Conservation (phyloP, 2,888 invertebrate genomes). For the Limnephilus rhombicus region DNA sequence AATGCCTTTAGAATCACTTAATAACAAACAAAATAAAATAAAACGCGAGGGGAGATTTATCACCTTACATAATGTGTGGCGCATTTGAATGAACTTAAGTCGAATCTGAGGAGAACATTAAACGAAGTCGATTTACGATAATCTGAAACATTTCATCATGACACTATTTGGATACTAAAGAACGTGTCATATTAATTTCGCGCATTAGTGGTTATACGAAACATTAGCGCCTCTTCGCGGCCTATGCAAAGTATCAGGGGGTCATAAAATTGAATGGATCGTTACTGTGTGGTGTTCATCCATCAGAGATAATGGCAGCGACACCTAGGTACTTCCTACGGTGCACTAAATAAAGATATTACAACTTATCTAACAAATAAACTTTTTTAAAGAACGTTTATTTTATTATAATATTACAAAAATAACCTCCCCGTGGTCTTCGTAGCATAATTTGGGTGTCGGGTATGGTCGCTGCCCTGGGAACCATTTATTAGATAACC, state of each 20-base stretch:
- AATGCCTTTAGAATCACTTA: neutral
- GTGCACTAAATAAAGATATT: conserved; percentile 38
- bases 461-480: no score
- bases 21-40: neutral
- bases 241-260: neutral
- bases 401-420: no score
- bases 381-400: neutral
- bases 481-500: no score
- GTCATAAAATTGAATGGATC: conserved; percentile 45
- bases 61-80: neutral
- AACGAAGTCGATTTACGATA: conserved; percentile 38
- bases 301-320: conserved; percentile 36
- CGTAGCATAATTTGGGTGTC: no score
- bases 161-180: conserved; percentile 21
- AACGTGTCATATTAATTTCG: conserved; percentile 46
- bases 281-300: conserved; percentile 28
- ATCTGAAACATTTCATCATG: conserved; percentile 43
- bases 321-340: conserved; percentile 21
- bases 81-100: conserved; percentile 13
- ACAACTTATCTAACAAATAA: neutral
- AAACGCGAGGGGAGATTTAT: neutral
- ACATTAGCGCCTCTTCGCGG: conserved; percentile 30
- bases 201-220: conserved; percentile 41
- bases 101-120: neutral
- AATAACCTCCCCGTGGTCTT: no score